Percentiles rank a stretch among this genome's conserved stretches.
phyloP scores from a whole-genome alignment of 35 echinoderm and acorn worm species.

The Diadema setosum region DNA sequence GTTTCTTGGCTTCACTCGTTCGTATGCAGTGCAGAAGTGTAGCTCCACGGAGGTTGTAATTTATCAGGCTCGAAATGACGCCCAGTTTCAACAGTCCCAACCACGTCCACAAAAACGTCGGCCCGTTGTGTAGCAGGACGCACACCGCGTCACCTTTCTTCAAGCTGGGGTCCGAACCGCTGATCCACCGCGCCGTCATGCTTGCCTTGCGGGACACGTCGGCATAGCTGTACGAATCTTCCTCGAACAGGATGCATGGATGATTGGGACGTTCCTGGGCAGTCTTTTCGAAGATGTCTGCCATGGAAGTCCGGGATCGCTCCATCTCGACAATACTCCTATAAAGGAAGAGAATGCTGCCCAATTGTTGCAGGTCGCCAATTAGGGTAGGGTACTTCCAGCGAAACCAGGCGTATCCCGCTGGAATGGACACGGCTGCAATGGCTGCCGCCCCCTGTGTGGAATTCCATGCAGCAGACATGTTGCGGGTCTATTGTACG shows the following conservation, averaged over 20 bases:
- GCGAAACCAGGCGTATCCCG: not conserved
- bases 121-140: constrained; percentile 69
- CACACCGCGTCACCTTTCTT: constrained; percentile 52
- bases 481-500: not conserved
- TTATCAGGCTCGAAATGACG: constrained; percentile 47
- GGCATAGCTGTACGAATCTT: not conserved
- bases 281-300: not conserved
- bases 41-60: constrained; percentile 41
- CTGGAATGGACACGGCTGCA: not conserved
- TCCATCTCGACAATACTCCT: not conserved
- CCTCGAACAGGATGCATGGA: not conserved
- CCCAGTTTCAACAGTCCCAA: constrained; percentile 59
- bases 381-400: not conserved
- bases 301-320: not conserved
- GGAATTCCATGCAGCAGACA: not conserved
- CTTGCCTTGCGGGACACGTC: not conserved
- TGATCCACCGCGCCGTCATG: not conserved
- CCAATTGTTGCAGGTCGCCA: not conserved
- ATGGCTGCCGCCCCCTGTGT: not conserved
- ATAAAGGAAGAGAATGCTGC: not conserved
- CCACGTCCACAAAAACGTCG: constrained; percentile 44
- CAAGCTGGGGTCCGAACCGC: not conserved
- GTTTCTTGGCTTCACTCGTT: constrained; percentile 32
- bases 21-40: constrained; percentile 63
- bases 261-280: not conserved